Evolutionary conservation across 2,888 invertebrate species (phyloP).

Genomic region (Suillia variegata): DNA sequence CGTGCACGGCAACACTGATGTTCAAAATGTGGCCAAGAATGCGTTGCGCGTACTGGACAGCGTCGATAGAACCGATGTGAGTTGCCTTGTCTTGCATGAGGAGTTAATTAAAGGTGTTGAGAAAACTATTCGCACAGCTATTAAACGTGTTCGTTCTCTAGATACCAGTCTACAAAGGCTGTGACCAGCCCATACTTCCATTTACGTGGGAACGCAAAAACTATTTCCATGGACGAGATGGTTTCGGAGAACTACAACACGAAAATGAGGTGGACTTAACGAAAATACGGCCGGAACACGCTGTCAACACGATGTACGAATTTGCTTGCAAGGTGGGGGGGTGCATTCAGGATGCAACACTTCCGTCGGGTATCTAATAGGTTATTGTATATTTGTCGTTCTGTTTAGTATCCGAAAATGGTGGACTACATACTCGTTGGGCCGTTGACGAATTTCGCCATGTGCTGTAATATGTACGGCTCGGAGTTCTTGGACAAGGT

Average conservation of each 20-base stretch:
- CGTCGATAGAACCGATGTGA: conserved; percentile 67
- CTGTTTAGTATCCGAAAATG: conserved; percentile 61
- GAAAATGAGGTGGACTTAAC: conserved; percentile 58
- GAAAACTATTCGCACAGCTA: no score
- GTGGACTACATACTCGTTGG: conserved; percentile 71
- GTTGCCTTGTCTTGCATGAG: no score
- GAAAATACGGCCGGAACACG: conserved; percentile 64
- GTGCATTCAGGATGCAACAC: neutral
- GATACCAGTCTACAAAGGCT: conserved; percentile 47
- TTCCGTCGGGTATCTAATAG: neutral
- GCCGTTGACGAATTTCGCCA: conserved; percentile 78
- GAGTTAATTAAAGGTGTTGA: no score
- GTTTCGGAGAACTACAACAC: conserved; percentile 69
- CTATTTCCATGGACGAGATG: conserved; percentile 67
- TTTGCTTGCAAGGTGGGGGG: conserved; percentile 64
- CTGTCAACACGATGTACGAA: conserved; percentile 67
- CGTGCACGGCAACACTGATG: conserved; percentile 72
- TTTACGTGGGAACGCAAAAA: conserved; percentile 26
- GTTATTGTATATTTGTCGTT: neutral
- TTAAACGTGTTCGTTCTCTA: conserved; percentile 12
- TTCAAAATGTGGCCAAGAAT: conserved; percentile 71
- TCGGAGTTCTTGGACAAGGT: conserved; percentile 66
- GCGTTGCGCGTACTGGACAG: conserved; percentile 70
- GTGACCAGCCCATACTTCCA: conserved; percentile 47
- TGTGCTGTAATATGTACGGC: conserved; percentile 70